Evolutionary conservation across 1,140 invertebrate genomes (phyloP), one percentile per base, ranked within the genome.

Genomic region (Eueides isabella): DNA sequence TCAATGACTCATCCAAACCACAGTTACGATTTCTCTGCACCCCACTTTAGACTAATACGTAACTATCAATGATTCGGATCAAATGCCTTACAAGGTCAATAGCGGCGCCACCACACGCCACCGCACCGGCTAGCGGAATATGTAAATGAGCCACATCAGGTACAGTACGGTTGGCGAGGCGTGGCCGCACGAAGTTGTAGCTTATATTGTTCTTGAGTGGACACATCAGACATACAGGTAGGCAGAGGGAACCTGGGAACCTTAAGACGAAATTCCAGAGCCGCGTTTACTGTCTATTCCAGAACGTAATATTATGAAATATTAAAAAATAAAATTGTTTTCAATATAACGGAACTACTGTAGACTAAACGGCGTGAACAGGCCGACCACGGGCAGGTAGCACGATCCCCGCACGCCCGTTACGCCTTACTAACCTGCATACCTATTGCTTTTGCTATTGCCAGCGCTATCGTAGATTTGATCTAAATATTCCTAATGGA

Each of bases 381-480:
- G 14, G 35, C 35, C 6, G n/a, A n/a, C n/a, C n/a, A n/a, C n/a
- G n/a, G 41, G 41, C 41, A 48, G 41, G 41, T 48, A 19, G n/a
- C 41, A 23, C 41, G 41, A 16, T 48, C n/a, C 19, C n/a, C 41
- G 41, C 41, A 48, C 48, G 48, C 19, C 48, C 48, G 48, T 55
- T 55, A 55, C 48, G 23, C 48, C 48, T 55, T 55, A 55, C 48
- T 55, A 23, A 55, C 48, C 48, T 55, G 48, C 48, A 55, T 55
- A 55, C 48, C 48, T 23, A 11, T 55, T 26, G 48, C 23, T 19
- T 19, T 1, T 23, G 23, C 48, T 55, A 55, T 55, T 26, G 48
- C 23, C 19, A 23, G 3, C 48, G 23, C 48, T 55, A 55, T 55
- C 23, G 23, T 23, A 55, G 48, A 26, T 55, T 55, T 26, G 48